Base-by-base conservation (phyloP, 2,888 invertebrate species). In the Pherbina coryleti region DNA sequence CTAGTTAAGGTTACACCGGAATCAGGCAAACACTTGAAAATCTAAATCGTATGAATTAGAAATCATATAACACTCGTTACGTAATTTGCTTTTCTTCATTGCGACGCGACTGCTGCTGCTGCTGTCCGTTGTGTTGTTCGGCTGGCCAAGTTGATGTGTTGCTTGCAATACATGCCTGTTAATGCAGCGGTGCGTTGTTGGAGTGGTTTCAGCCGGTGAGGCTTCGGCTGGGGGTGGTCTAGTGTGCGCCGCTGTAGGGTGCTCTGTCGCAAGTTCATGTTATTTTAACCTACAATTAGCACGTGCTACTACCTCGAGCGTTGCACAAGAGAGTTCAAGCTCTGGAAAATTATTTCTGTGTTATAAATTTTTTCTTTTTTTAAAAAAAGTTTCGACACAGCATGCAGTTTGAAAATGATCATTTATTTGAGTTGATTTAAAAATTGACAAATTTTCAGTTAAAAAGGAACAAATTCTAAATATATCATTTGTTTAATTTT, bases 251-350 rank as follows among this genome's bases (percentile, higher is more conserved):
- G 62, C n/a, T 22, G 44, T 5, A 34, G 5, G 25, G 37, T 44
- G 44, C 49, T 67, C 67, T 37, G 37, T 19, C n/a, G 37, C 17
- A 69, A 69, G n/a, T 51, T 22, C 19, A 75, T 82, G 78, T 79
- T 79, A 64, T 76, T 84, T 85, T 86, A 86, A 87, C 86, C 87
- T 85, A 83, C 86, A 87, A 87, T 83, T 82, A 84, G 82, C 86
- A 86, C 87, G 88, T 86, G 86, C 83, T 83, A 75, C 75, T 14
- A 37, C 22, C 31, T 77, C 62, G 14, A 31, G 17, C 64, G 11
- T 71, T 57, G 67, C 60, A 60, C 70, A 62, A 71, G 11, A 44
- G 69, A 60, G 17, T 37, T 11, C 31, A 9, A 28, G 37, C 53
- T 17, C 37, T 25, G 22, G 71, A 55, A 11, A 19, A 5, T 5